Percentiles rank a stretch among this genome's conserved stretches.
Conservation (phyloP, 2,113 vertebrate species). For the Lonchura striata region DNA sequence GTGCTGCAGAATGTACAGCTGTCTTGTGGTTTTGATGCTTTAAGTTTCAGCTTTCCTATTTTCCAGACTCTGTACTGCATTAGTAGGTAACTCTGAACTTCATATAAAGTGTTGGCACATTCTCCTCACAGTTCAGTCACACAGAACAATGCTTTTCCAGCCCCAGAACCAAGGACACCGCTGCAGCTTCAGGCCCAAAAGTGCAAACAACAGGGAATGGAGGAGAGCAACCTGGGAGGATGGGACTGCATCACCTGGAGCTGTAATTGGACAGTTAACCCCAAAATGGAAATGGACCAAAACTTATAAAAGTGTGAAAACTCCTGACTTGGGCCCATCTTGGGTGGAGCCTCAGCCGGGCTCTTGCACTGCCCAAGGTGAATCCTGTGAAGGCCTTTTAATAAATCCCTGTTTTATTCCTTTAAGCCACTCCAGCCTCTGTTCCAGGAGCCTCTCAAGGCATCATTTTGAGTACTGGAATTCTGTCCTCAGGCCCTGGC, state of each 20-base stretch:
- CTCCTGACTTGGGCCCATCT: background rate
- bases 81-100: background rate
- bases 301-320: background rate
- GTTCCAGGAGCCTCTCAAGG: background rate
- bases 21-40: background rate
- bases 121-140: background rate
- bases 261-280: background rate
- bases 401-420: background rate
- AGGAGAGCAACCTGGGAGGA: background rate
- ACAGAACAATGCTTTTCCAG: background rate
- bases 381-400: background rate
- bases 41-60: background rate
- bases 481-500: background rate
- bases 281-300: background rate
- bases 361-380: background rate
- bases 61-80: background rate
- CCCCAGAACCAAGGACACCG: background rate
- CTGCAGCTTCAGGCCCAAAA: background rate
- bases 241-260: background rate
- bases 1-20: background rate
- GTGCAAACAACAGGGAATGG: background rate
- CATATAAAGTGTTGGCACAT: background rate
- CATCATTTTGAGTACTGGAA: background rate
- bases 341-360: rapidly evolving
- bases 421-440: background rate